Evolutionary conservation across 2,888 invertebrate species (phyloP).

Genomic region (Melinaea marsaeus): DNA sequence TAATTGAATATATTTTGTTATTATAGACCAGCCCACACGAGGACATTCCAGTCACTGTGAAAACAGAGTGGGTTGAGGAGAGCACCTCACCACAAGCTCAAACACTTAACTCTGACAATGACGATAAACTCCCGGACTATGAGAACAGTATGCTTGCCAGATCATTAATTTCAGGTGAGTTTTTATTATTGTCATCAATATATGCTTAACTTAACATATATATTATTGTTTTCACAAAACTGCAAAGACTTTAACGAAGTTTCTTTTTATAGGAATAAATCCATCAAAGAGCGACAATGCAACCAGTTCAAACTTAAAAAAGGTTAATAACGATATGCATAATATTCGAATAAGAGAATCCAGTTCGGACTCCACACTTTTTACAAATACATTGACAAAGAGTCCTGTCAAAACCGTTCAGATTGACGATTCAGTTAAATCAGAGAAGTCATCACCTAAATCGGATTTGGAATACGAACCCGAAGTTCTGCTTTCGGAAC

Average conservation of each 20-base stretch:
- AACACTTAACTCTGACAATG: conserved; percentile 59
- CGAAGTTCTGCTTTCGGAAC: conserved; percentile 69
- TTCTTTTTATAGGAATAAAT: conserved; percentile 61
- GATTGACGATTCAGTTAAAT: conserved; percentile 61
- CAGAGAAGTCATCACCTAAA: conserved; percentile 69
- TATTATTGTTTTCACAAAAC: neutral
- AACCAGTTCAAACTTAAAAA: conserved; percentile 56
- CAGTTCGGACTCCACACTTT: conserved; percentile 50
- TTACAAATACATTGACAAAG: conserved; percentile 49
- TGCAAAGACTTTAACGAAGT: neutral
- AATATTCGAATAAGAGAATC: conserved; percentile 53
- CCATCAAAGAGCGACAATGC: conserved; percentile 66
- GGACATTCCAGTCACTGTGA: conserved; percentile 62
- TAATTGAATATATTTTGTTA: neutral
- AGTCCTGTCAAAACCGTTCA: conserved; percentile 56
- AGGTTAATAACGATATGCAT: conserved; percentile 53
- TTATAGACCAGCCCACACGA: conserved; percentile 49
- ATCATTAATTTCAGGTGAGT: conserved; percentile 67
- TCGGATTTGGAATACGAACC: conserved; percentile 71
- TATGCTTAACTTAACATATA: neutral
- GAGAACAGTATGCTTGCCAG: conserved; percentile 77
- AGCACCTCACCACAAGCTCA: conserved; percentile 48
- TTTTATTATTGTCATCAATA: neutral
- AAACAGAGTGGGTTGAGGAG: conserved; percentile 64
- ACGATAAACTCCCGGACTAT: conserved; percentile 71